A percentile compares a stretch with the other conserved stretches of the same genome.
Conservation (phyloP, 2,113 vertebrate species). For the Nyctibius bracteatus region DNA sequence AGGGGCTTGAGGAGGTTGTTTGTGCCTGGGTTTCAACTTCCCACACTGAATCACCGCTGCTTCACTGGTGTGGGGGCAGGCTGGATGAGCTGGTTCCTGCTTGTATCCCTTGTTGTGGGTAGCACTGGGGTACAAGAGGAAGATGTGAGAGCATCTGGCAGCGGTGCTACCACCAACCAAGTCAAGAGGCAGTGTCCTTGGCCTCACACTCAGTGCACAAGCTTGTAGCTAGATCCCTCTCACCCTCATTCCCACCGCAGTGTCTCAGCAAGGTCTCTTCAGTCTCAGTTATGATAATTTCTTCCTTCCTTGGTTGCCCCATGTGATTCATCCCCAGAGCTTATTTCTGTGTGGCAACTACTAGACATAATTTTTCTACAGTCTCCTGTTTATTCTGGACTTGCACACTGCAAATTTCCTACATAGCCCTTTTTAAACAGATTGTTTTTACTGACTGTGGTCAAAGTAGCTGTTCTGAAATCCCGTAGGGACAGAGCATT, state of each 20-base stretch:
- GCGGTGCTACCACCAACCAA: not conserved
- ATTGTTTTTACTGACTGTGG: not conserved
- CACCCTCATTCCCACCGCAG: not conserved
- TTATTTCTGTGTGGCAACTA: not conserved
- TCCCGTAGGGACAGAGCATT: not conserved
- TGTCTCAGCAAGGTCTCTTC: not conserved
- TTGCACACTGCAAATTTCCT: not conserved
- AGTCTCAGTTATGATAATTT: not conserved
- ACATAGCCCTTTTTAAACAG: not conserved
- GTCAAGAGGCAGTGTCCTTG: not conserved
- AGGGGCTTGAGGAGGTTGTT: not conserved
- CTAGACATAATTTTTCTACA: not conserved
- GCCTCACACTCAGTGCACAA: not conserved
- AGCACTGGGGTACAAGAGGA: not conserved
- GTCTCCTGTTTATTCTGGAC: slow-evolving; percentile 8
- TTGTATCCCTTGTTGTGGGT: not conserved
- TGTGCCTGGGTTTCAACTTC: not conserved
- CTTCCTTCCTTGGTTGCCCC: not conserved
- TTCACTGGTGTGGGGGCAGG: accelerated
- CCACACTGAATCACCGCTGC: not conserved
- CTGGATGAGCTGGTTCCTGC: not conserved
- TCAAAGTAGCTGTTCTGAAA: not conserved
- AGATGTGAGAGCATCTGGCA: not conserved
- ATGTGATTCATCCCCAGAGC: not conserved
- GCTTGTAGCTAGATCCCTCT: not conserved